Base-by-base conservation (phyloP, 2,888 invertebrate genomes). In the Frankliniella fusca region DNA sequence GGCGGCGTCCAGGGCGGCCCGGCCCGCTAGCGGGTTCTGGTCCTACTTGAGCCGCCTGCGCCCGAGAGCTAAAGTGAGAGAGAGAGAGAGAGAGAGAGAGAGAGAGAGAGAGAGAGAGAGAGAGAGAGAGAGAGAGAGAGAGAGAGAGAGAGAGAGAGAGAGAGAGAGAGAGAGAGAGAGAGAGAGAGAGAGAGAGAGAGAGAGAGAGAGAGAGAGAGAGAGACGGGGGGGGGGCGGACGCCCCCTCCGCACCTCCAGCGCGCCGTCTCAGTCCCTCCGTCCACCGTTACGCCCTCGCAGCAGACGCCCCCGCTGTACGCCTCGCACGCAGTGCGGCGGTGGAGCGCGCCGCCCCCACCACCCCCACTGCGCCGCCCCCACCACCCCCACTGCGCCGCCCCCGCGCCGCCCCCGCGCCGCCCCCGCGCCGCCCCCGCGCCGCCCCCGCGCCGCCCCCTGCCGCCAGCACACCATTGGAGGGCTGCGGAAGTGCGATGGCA, bases 11-110 rank as follows among this genome's bases (percentile, higher is more conserved):
- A 61, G 1, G 70, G 27, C 70, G 23, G 70, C 20, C 70, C 5
- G 23, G 70, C 23, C 70, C 70, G 27, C 70, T 76, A 76, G 70
- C 70, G 70, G 70, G 70, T 76, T 76, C 70, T 27, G 70, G 70
- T 27, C 70, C 70, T 76, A 76, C 70, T 76, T 76, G 70, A 76
- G 70, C 27, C 70, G 70, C 23, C 61, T 8, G 61, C 11, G 61
- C 18, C 23, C 12, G 70, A 76, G 70, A 76, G 10, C 11, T n/a
- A 70, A 11, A 70, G 23, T 11, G 70, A 23, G 70, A 70, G 70
- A 54, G 54, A 54, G 50, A 50, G 50, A 50, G 50, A 50, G 50
- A 20, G 65, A 20, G 65, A 65, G 65, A 65, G 20, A 20, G 65
- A 65, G 65, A 65, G 65, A 65, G 65, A n/a, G n/a, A n/a, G n/a